Conservation (phyloP, 1,140 invertebrate species). For the Caenorhabditis inopinata region DNA sequence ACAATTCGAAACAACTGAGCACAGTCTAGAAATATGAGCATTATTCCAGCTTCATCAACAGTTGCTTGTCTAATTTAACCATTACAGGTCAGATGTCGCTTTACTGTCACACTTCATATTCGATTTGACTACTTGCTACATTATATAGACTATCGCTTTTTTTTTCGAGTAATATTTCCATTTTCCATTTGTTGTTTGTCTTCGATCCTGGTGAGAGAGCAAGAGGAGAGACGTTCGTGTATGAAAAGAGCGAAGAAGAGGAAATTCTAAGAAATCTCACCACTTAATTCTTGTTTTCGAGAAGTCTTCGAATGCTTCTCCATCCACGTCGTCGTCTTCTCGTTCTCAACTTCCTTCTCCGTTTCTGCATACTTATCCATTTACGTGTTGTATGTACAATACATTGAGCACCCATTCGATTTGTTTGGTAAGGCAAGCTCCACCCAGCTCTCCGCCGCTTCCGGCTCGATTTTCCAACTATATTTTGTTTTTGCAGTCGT, state of each 20-base stretch:
- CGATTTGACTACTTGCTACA: no score
- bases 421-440: background rate
- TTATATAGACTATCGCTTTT: no score
- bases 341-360: background rate
- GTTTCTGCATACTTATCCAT: constrained; percentile 18
- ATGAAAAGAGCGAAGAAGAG: background rate
- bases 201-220: background rate
- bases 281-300: constrained; percentile 33
- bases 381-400: constrained; percentile 18
- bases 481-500: background rate
- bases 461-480: background rate
- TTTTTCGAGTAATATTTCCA: background rate
- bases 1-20: no score
- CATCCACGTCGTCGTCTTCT: background rate
- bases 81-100: no score
- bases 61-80: no score
- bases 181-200: constrained; percentile 4
- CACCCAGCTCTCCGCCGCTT: background rate
- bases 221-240: constrained; percentile 13
- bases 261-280: constrained; percentile 29
- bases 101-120: no score
- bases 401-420: constrained; percentile 3
- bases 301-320: background rate
- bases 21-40: no score
- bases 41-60: no score